Conservation (phyloP, 2,888 invertebrate genomes). For the Erynnis tages region DNA sequence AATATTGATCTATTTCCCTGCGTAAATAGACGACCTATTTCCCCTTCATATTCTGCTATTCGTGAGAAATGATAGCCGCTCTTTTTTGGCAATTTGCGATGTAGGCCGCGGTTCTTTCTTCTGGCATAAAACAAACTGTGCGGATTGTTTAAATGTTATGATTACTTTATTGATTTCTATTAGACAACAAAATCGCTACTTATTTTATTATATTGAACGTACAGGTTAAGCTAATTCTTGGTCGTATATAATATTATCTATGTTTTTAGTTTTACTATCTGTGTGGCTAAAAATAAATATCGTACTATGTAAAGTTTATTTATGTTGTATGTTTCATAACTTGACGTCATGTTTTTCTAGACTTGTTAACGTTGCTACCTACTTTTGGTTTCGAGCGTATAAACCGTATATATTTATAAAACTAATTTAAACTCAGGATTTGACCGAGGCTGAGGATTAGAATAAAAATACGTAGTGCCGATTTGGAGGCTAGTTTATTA, state of each 20-base stretch:
- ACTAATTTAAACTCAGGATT: no score
- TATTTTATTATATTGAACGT: no score
- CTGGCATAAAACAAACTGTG: no score
- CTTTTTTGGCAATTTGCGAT: slow-evolving; percentile 1
- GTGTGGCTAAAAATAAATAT: neutral
- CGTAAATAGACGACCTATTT: slow-evolving; percentile 1
- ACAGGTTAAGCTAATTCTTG: no score
- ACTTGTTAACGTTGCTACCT: slow-evolving; percentile 1
- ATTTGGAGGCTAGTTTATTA: no score
- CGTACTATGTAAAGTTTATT: neutral
- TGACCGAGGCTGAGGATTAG: no score
- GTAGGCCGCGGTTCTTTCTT: slow-evolving; percentile 6
- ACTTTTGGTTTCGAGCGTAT: no score
- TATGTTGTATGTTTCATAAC: slow-evolving; percentile 2
- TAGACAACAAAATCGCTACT: no score
- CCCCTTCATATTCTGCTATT: neutral
- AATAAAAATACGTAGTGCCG: no score
- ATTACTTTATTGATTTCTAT: neutral
- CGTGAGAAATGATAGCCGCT: neutral
- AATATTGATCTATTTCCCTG: slow-evolving; percentile 1
- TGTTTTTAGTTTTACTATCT: neutral
- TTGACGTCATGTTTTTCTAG: slow-evolving; percentile 11
- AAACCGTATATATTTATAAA: no score
- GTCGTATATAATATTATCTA: neutral
- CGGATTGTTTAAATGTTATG: neutral